These are phyloP conservation scores for Clinocottus analis DNA, from an alignment of 2,113 vertebrate species.

Conservation along the genomic window DNA sequence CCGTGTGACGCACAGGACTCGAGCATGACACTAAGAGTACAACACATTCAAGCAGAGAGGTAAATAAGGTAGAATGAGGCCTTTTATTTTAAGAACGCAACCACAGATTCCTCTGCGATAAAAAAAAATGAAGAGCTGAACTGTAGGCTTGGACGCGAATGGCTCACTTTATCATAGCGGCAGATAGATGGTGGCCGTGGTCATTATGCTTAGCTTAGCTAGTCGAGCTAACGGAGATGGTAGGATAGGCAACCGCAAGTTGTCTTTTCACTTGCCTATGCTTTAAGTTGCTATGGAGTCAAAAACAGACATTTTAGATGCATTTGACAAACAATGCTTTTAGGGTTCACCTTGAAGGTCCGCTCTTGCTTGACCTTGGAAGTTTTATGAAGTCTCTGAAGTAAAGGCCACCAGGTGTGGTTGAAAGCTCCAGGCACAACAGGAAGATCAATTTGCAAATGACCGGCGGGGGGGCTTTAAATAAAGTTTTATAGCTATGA, in stretches of 20 bases:
- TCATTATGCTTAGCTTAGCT: slow-evolving; percentile 56
- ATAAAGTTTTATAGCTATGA: slow-evolving; percentile 19
- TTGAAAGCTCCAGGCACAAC: not conserved
- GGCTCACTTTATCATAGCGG: slow-evolving; percentile 55
- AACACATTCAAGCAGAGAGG: slow-evolving; percentile 10
- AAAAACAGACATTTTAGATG: slow-evolving; percentile 11
- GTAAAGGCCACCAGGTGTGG: not conserved
- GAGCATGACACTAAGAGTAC: slow-evolving; percentile 32
- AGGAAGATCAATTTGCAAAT: slow-evolving; percentile 26
- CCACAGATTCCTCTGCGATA: slow-evolving; percentile 31
- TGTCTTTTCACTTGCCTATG: slow-evolving; percentile 14
- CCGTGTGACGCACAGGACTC: not conserved
- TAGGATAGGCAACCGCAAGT: slow-evolving; percentile 27
- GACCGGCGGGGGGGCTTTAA: slow-evolving; percentile 20
- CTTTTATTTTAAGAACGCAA: slow-evolving; percentile 50
- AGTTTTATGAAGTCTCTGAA: not conserved
- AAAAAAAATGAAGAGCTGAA: slow-evolving; percentile 28
- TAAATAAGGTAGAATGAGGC: slow-evolving; percentile 28
- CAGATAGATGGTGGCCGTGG: slow-evolving; percentile 30
- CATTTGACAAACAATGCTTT: slow-evolving; percentile 13
- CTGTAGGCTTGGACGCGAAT: slow-evolving; percentile 29
- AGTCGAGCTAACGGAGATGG: slow-evolving; percentile 36
- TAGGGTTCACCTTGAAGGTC: not conserved
- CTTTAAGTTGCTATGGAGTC: slow-evolving; percentile 1
- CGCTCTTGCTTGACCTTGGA: slow-evolving; percentile 1